These are phyloP conservation scores for Papilio aristodemus DNA, from an alignment of 1,140 invertebrate genomes.

Conservation along the genomic window DNA sequence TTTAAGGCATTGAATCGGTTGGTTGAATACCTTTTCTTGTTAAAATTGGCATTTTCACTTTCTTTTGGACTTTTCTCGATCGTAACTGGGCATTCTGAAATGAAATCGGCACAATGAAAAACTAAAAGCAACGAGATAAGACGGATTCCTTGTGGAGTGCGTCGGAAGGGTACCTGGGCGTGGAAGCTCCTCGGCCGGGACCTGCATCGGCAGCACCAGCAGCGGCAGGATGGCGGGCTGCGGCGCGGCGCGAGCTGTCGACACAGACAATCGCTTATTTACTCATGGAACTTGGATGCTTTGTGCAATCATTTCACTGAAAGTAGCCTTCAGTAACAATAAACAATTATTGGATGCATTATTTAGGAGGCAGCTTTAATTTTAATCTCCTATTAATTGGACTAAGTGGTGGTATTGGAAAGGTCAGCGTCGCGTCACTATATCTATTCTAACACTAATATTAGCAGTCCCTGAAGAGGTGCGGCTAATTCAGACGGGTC, in stretches of 20 bases:
- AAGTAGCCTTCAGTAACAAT: no score
- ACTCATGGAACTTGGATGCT: background rate
- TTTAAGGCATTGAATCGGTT: background rate
- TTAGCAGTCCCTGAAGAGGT: no score
- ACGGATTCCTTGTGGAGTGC: background rate
- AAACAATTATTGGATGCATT: no score
- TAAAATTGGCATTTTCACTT: background rate
- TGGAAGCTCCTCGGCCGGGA: constrained; percentile 23
- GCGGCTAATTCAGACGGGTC: no score
- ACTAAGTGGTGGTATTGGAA: no score
- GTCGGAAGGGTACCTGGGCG: constrained; percentile 14
- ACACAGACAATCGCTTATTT: background rate
- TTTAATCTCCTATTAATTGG: no score
- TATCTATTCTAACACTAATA: no score
- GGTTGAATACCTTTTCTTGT: background rate
- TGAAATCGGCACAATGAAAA: background rate
- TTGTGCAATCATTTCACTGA: no score
- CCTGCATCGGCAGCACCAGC: constrained; percentile 38
- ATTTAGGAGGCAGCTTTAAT: no score
- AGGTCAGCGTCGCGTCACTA: no score
- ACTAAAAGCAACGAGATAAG: background rate
- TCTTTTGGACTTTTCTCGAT: background rate
- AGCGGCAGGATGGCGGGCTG: constrained; percentile 30
- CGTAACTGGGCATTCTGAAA: constrained; percentile 22
- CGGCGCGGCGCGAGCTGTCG: background rate